These are phyloP conservation scores for Falco cherrug DNA, from an alignment of 2,797 vertebrate genomes.

Conservation along the genomic window DNA sequence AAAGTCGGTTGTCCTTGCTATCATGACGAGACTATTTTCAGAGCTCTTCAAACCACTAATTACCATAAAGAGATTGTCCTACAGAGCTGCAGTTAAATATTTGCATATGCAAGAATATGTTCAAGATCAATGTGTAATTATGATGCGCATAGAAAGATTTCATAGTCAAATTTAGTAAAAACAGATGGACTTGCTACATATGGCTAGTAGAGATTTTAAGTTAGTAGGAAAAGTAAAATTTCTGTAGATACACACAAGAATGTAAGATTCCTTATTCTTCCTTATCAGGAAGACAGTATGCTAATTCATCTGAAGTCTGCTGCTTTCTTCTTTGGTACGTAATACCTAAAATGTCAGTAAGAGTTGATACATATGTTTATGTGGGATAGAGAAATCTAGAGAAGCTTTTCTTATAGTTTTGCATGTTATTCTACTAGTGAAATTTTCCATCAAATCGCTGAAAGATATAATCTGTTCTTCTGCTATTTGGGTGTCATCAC, in stretches of 20 bases:
- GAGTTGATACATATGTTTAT: neutral
- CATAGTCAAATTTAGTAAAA: conserved; percentile 25
- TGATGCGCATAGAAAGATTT: neutral
- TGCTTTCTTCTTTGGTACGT: neutral
- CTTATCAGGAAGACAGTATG: neutral
- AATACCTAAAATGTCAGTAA: conserved; percentile 2
- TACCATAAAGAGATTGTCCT: conserved; percentile 5
- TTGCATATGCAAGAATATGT: neutral
- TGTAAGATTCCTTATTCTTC: neutral
- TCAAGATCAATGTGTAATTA: conserved; percentile 9
- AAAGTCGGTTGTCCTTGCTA: neutral
- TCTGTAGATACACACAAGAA: neutral
- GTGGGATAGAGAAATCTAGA: neutral
- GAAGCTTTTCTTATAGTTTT: neutral
- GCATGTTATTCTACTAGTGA: neutral
- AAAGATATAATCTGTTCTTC: neutral
- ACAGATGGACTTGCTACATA: conserved; percentile 27
- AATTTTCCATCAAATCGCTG: neutral
- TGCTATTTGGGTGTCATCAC: neutral
- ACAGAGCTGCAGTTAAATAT: conserved; percentile 3
- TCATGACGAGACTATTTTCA: neutral
- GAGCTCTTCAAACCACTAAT: neutral
- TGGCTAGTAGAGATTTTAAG: neutral
- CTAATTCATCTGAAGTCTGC: conserved; percentile 15
- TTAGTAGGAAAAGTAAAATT: neutral